These are phyloP conservation scores for Athrips mouffetella DNA, from an alignment of 2,888 invertebrate genomes.

Conservation along the genomic window DNA sequence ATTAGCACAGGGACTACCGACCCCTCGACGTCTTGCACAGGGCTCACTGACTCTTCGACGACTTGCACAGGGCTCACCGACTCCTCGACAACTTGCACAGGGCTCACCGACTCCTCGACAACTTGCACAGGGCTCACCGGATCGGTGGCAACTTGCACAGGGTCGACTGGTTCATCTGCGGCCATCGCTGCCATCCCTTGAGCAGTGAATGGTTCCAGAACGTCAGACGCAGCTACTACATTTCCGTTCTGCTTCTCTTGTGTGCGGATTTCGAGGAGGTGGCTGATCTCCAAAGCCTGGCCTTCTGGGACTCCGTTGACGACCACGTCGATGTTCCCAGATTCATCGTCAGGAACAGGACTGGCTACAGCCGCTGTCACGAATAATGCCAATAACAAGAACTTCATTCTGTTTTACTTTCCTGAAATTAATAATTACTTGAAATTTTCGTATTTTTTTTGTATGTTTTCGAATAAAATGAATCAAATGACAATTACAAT, in stretches of 20 bases:
- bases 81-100: background rate
- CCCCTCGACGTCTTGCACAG: background rate
- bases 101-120: background rate
- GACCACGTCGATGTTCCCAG: constrained; percentile 46
- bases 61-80: constrained; percentile 11
- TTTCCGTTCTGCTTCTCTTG: constrained; percentile 43
- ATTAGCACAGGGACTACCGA: constrained; percentile 12
- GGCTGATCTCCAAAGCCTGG: constrained; percentile 43
- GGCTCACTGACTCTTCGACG: constrained; percentile 10
- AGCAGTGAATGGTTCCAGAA: constrained; percentile 49
- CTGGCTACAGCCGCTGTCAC: constrained; percentile 46
- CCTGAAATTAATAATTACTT: background rate
- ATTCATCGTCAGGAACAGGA: constrained; percentile 40
- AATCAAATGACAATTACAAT: too few relatives aligned
- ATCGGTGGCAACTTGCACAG: constrained; percentile 13
- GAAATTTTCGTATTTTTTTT: too few relatives aligned
- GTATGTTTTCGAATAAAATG: too few relatives aligned
- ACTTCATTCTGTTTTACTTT: constrained; percentile 41
- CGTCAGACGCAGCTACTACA: constrained; percentile 36
- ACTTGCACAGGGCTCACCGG: constrained; percentile 12
- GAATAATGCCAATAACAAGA: constrained; percentile 47
- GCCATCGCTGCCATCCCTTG: constrained; percentile 48
- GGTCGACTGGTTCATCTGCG: constrained; percentile 23
- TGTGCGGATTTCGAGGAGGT: constrained; percentile 46
- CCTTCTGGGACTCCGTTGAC: constrained; percentile 54